Percentiles rank a stretch among this genome's conserved stretches.
These are phyloP conservation scores for Mimachlamys varia DNA, from an alignment of 2,888 invertebrate genomes.

Conservation along the genomic window DNA sequence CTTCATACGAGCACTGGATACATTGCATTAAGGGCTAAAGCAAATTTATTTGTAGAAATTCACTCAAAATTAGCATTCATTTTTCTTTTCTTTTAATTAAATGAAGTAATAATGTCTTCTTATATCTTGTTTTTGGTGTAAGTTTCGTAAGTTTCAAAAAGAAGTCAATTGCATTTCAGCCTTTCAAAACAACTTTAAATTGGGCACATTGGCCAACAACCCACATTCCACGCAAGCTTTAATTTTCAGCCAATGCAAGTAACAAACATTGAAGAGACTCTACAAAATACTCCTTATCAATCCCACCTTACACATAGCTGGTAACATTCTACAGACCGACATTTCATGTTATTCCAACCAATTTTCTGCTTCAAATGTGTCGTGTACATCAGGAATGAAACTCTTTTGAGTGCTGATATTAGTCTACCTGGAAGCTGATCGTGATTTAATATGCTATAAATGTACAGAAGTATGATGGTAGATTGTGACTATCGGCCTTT, in stretches of 20 bases:
- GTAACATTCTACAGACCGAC: too few species aligned
- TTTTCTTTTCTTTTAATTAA: not conserved
- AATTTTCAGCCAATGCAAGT: not conserved
- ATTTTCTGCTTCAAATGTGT: too few species aligned
- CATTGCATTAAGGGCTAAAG: not conserved
- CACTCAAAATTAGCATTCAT: not conserved
- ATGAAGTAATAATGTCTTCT: not conserved
- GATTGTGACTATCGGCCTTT: too few species aligned
- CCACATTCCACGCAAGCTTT: not conserved
- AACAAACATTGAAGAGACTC: not conserved
- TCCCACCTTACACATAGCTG: too few species aligned
- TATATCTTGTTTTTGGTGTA: not conserved
- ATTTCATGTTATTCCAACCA: too few species aligned
- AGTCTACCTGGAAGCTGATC: too few species aligned
- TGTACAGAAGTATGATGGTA: too few species aligned
- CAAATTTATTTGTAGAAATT: not conserved
- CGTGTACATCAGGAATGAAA: too few species aligned
- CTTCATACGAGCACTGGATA: not conserved
- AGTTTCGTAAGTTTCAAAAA: too few species aligned
- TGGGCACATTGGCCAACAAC: not conserved
- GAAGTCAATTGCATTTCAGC: not conserved
- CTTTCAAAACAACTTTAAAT: not conserved
- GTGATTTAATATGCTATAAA: too few species aligned
- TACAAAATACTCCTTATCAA: too few species aligned
- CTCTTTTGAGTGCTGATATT: too few species aligned